phyloP scores from a whole-genome alignment of 2,797 vertebrate species.

The Acanthurus leucopareius region DNA sequence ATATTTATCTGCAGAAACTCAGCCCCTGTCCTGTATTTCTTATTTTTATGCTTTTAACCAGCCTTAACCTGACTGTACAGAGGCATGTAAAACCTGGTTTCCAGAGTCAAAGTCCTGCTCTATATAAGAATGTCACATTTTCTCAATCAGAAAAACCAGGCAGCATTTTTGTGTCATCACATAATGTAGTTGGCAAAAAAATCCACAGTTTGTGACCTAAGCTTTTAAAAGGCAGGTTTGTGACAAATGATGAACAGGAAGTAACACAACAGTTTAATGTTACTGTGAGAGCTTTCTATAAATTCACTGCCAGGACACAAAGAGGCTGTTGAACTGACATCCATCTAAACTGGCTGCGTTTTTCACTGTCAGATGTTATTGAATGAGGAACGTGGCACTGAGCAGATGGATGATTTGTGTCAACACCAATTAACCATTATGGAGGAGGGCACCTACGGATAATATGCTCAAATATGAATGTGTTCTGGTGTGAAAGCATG shows the following conservation, averaged over 20 bases:
- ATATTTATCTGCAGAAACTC: too few species aligned
- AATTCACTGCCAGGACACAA: slow-evolving; percentile 16
- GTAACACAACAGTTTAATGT: slow-evolving; percentile 30
- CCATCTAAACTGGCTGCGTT: neutral
- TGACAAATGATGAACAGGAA: neutral
- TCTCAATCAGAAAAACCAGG: neutral
- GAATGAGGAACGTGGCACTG: slow-evolving; percentile 16
- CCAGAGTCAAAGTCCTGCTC: neutral
- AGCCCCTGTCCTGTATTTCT: too few species aligned
- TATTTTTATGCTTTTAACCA: too few species aligned
- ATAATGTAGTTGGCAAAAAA: neutral
- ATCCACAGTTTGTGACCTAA: slow-evolving; percentile 1
- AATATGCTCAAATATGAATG: slow-evolving; percentile 39
- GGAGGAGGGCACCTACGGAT: slow-evolving; percentile 64
- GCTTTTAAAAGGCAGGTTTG: neutral
- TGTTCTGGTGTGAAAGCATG: slow-evolving; percentile 14
- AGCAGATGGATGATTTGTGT: slow-evolving; percentile 54
- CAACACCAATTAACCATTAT: slow-evolving; percentile 56
- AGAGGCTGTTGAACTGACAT: slow-evolving; percentile 15
- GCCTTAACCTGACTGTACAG: neutral
- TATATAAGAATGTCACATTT: slow-evolving; percentile 7
- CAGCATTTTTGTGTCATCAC: neutral
- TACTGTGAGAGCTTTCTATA: slow-evolving; percentile 12
- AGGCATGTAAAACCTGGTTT: neutral
- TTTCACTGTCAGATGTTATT: slow-evolving; percentile 22